Percentiles rank a stretch among this genome's conserved stretches.
These are phyloP conservation scores for Tuta absoluta DNA, from an alignment of 2,888 invertebrate genomes.

Conservation along the genomic window DNA sequence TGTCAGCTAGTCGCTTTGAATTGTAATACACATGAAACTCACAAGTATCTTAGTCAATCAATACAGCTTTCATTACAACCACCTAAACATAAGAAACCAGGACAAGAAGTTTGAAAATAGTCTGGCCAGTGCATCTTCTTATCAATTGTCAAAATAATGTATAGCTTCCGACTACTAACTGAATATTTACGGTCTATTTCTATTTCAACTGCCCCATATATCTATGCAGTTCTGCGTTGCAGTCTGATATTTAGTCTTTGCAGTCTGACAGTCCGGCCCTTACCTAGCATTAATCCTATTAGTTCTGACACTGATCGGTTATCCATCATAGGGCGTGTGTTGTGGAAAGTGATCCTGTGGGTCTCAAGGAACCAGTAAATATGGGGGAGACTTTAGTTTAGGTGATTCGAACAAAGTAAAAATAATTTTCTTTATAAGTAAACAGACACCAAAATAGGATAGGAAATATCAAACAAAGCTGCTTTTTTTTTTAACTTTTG, in stretches of 20 bases:
- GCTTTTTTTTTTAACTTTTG: too few species aligned
- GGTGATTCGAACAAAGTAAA: neutral
- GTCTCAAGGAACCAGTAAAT: slow-evolving; percentile 25
- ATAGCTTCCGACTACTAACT: too few species aligned
- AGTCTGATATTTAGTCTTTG: neutral
- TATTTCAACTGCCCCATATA: neutral
- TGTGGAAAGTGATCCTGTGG: slow-evolving; percentile 31
- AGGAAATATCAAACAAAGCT: too few species aligned
- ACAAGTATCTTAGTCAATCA: too few species aligned
- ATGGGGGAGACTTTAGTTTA: neutral
- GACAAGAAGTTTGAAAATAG: too few species aligned
- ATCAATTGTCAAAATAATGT: too few species aligned
- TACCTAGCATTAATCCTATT: slow-evolving; percentile 53
- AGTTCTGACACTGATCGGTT: slow-evolving; percentile 58
- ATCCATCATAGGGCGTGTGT: slow-evolving; percentile 47
- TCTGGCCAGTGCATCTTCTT: too few species aligned
- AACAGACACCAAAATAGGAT: neutral
- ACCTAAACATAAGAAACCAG: too few species aligned
- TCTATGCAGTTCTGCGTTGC: neutral
- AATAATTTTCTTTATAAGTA: neutral
- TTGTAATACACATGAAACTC: too few species aligned
- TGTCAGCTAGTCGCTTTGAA: too few species aligned
- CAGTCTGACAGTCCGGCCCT: neutral
- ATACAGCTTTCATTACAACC: too few species aligned
- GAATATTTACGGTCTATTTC: too few species aligned